These are phyloP conservation scores for Himantopus leucocephalus DNA, from an alignment of 2,113 vertebrate genomes.

Conservation along the genomic window DNA sequence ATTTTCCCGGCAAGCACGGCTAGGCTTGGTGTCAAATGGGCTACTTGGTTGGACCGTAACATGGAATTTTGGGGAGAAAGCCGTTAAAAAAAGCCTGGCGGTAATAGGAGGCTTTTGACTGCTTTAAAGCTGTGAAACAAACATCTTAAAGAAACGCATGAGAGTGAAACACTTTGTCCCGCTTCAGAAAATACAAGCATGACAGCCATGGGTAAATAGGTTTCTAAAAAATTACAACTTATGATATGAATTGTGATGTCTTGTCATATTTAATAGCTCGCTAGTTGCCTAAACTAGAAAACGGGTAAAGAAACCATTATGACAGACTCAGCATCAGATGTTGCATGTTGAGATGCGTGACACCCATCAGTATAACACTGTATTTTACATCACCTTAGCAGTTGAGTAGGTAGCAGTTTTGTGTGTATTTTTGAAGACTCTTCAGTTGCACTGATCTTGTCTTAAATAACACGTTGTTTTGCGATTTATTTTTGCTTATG, in stretches of 20 bases:
- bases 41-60: accelerated
- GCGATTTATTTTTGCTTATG: neutral
- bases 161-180: neutral
- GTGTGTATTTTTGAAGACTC: neutral
- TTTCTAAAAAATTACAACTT: neutral
- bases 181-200: neutral
- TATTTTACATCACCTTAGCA: neutral
- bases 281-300: neutral
- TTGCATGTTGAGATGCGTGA: accelerated
- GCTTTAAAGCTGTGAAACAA: neutral
- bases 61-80: neutral
- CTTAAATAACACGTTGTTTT: neutral
- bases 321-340: neutral
- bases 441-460: neutral
- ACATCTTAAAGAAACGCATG: neutral
- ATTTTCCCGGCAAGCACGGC: accelerated
- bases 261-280: neutral
- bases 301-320: accelerated
- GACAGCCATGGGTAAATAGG: neutral
- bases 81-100: too few species aligned
- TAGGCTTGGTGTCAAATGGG: accelerated
- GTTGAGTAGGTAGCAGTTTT: neutral
- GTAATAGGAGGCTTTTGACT: neutral
- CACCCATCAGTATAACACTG: accelerated
- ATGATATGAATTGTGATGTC: accelerated